These are phyloP conservation scores for Bubo blakistoni DNA, from an alignment of 2,113 vertebrate species.

Conservation along the genomic window DNA sequence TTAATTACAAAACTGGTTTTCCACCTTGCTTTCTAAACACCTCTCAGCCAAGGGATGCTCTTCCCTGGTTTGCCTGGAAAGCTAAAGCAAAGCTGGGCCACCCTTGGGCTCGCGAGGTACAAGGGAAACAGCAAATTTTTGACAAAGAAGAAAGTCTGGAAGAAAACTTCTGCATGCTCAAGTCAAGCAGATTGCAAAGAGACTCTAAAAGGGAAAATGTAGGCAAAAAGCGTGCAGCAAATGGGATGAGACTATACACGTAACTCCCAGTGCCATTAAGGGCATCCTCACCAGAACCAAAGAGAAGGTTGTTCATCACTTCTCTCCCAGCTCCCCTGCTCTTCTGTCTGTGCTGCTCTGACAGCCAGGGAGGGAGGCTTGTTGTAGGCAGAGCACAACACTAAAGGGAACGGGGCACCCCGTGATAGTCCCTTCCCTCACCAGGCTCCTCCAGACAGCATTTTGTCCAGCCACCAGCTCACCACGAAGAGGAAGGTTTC, in stretches of 20 bases:
- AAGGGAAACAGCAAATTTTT: neutral
- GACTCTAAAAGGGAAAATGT: neutral
- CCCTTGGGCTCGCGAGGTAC: accelerated
- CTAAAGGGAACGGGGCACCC: neutral
- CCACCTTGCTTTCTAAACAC: neutral
- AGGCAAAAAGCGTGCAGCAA: neutral
- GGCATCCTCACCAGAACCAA: neutral
- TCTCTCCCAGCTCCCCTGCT: neutral
- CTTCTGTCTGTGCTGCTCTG: neutral
- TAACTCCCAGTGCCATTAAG: neutral
- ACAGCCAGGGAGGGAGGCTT: neutral
- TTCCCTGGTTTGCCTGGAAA: neutral
- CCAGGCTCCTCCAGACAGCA: neutral
- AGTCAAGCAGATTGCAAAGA: neutral
- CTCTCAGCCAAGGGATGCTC: neutral
- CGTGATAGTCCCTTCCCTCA: neutral
- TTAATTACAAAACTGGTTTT: neutral
- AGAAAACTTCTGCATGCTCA: neutral
- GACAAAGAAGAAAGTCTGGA: neutral
- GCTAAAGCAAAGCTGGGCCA: neutral
- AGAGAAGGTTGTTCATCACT: neutral
- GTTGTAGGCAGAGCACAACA: neutral
- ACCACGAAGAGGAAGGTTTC: neutral
- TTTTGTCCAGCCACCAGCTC: neutral
- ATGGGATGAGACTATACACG: neutral